phyloP scores from a whole-genome alignment of 2,888 invertebrate genomes.

The Steinernema hermaphroditum region DNA sequence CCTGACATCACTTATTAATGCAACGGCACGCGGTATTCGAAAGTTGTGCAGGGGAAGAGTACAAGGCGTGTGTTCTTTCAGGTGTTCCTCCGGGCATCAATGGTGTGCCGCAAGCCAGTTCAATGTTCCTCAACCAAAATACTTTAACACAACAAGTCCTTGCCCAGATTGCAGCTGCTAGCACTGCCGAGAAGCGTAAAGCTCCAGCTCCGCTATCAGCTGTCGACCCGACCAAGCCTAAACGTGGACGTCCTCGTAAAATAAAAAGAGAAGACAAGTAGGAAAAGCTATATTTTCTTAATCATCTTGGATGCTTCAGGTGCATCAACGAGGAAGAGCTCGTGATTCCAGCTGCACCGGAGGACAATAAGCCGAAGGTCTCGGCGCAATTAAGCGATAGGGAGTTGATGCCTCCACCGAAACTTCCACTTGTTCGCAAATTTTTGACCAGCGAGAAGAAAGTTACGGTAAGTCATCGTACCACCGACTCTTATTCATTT shows the following conservation, averaged over 20 bases:
- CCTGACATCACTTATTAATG: background rate
- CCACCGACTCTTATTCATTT: too few species aligned
- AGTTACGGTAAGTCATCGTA: background rate
- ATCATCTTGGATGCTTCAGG: slow-evolving; percentile 24
- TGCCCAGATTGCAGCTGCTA: slow-evolving; percentile 4
- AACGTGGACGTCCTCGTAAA: slow-evolving; percentile 53
- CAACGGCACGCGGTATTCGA: background rate
- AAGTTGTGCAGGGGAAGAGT: too few species aligned
- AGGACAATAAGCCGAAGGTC: background rate
- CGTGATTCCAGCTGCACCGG: slow-evolving; percentile 39
- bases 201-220: background rate
- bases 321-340: slow-evolving; percentile 47
- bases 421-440: slow-evolving; percentile 43
- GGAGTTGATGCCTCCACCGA: slow-evolving; percentile 57
- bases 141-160: slow-evolving; percentile 23
- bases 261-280: slow-evolving; percentile 49
- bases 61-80: too few species aligned
- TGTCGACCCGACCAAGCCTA: slow-evolving; percentile 40
- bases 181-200: background rate
- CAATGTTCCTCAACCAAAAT: background rate
- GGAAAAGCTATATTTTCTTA: background rate
- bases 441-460: slow-evolving; percentile 26
- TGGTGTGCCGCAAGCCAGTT: slow-evolving; percentile 72
- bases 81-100: too few species aligned
- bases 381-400: slow-evolving; percentile 38